Evolutionary conservation across 2,113 vertebrate species (phyloP).

Genomic region (Strix uralensis): DNA sequence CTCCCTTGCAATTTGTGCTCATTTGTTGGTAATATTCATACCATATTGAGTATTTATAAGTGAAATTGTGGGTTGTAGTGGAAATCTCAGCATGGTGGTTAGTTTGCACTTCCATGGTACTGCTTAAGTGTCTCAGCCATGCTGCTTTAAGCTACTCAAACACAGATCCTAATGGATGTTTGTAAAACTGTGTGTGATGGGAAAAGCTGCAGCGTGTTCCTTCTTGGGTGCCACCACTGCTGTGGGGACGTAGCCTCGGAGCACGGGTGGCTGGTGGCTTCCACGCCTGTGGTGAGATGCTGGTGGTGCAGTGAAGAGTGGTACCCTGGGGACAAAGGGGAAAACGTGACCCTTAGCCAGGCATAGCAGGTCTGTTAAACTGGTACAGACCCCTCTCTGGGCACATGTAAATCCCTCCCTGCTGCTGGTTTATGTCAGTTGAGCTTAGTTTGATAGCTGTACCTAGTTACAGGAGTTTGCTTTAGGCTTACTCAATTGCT

Average conservation of each 20-base stretch:
- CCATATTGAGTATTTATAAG: not conserved
- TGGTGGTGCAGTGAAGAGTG: not conserved
- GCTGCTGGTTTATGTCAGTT: not conserved
- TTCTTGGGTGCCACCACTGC: not conserved
- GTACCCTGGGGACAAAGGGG: not conserved
- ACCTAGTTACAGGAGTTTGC: not conserved
- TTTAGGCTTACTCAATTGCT: not conserved
- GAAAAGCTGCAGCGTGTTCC: not conserved
- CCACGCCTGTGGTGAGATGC: not conserved
- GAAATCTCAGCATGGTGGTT: not conserved
- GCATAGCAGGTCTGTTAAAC: not conserved
- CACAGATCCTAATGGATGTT: not conserved
- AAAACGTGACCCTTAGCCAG: not conserved
- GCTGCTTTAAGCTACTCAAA: not conserved
- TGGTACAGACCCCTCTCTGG: not conserved
- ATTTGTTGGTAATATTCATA: not conserved
- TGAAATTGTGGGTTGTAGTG: not conserved
- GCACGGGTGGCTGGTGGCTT: not conserved
- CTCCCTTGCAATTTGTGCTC: not conserved
- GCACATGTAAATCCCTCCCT: fast-evolving
- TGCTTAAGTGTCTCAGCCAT: not conserved
- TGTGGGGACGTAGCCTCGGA: not conserved
- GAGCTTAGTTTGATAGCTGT: not conserved
- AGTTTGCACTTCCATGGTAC: not conserved
- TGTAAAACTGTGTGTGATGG: not conserved